phyloP scores from a whole-genome alignment of 2,888 invertebrate genomes.

The Caenorhabditis virilis region DNA sequence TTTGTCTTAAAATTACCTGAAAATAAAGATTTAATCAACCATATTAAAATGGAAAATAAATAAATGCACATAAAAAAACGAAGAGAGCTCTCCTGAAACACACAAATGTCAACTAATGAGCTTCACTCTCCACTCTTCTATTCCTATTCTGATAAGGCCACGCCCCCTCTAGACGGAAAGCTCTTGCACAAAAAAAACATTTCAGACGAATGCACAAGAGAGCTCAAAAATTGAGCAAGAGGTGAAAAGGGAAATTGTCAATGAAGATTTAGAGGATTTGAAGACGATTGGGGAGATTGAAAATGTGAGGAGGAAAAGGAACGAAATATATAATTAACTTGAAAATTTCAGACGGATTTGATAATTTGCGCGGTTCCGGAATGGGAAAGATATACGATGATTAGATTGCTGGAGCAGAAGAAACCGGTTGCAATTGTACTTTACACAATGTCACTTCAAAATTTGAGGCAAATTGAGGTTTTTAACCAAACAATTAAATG shows the following conservation, averaged over 20 bases:
- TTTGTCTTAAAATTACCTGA: conserved; percentile 2
- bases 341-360: conserved; percentile 25
- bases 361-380: conserved; percentile 33
- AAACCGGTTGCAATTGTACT: conserved; percentile 83
- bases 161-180: conserved; percentile 1
- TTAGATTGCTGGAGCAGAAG: conserved; percentile 56
- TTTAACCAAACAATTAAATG: neutral
- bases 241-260: conserved; percentile 16
- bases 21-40: neutral
- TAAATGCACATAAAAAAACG: neutral
- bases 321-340: neutral
- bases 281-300: conserved; percentile 27
- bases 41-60: neutral
- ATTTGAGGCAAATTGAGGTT: conserved; percentile 87
- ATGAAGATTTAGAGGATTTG: conserved; percentile 9
- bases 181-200: conserved; percentile 1
- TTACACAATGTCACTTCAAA: conserved; percentile 86
- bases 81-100: neutral
- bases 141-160: neutral
- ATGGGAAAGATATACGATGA: conserved; percentile 73
- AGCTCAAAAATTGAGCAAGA: conserved; percentile 1
- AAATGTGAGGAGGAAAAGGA: conserved; percentile 1
- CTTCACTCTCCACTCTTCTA: no score
- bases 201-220: neutral
- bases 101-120: conserved; percentile 1